Percentiles rank a stretch among this genome's conserved stretches.
phyloP scores from a whole-genome alignment of 2,888 invertebrate species.

The Dromius quadrimaculatus region DNA sequence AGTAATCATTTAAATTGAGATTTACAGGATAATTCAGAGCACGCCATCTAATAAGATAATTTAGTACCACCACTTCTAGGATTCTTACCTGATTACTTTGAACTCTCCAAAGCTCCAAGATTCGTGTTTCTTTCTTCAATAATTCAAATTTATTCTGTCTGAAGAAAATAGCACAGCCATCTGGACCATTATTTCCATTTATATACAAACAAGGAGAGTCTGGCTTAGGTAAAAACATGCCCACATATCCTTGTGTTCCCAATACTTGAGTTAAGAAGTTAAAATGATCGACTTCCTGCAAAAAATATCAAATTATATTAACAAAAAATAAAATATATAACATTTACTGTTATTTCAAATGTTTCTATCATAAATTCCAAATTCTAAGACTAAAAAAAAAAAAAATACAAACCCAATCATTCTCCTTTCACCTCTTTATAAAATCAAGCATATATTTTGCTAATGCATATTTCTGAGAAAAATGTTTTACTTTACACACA shows the following conservation, averaged over 20 bases:
- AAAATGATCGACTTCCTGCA: conserved; percentile 81
- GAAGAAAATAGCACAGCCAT: conserved; percentile 84
- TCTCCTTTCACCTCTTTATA: too few relatives aligned
- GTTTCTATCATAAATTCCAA: too few relatives aligned
- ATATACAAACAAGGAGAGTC: conserved; percentile 82
- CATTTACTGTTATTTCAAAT: background rate
- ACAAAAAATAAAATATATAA: background rate
- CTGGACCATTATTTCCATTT: conserved; percentile 79
- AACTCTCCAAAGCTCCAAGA: conserved; percentile 79
- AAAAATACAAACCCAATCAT: too few relatives aligned
- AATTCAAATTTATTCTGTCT: conserved; percentile 74
- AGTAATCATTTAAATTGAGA: too few relatives aligned
- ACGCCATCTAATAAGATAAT: too few relatives aligned
- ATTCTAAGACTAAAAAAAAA: too few relatives aligned
- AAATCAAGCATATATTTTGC: too few relatives aligned
- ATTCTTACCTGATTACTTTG: conserved; percentile 78
- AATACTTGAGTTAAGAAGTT: conserved; percentile 75
- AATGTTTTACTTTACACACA: too few relatives aligned
- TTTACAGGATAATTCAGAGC: too few relatives aligned
- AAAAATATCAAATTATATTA: conserved; percentile 30
- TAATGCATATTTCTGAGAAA: too few relatives aligned
- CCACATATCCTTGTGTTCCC: conserved; percentile 74
- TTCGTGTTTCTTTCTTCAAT: conserved; percentile 70
- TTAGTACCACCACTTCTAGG: too few relatives aligned
- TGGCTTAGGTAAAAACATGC: conserved; percentile 81